Base-by-base conservation (phyloP, 2,113 vertebrate species). In the Rallus limicola region DNA sequence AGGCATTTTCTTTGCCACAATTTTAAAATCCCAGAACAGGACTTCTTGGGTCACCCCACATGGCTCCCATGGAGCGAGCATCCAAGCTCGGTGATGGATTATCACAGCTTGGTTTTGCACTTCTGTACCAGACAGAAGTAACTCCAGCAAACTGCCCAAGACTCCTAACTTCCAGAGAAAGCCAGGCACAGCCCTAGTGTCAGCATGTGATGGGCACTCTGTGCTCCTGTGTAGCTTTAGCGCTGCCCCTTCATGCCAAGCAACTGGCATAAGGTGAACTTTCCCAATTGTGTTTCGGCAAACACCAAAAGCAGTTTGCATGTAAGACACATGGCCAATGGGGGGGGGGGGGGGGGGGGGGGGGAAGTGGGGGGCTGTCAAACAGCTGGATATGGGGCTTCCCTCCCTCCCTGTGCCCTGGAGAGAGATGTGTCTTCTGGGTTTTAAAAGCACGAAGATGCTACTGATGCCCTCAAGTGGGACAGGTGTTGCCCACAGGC, bases 1-100 rank as follows among this genome's bases (percentile, higher is more conserved):
- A 74, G 24, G 7, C 50, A 20, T 50, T 92, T 83, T 38, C 50
- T 77, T 34, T 55, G 42, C n/a, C 29, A 17, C 33, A 12, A 1
- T 69, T 82, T 58, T 17, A 62, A 88, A 60, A 48, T 24, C 31
- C 65, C 64, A 16, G 44, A 63, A 9, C 14, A 33, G 17, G 15
- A 46, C 33, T 72, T 68, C n/a, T 60, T 23, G 31, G 52, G 11
- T 6, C 23, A 5, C 7, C 3, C 16, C 3, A 12, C 21, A 5
- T 48, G 1, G 0, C 28, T 90, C 31, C 64, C 1, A 1, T 2
- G 16, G 50, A 67, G 24, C n/a, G 24, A 70, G 18, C 31, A 36
- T 12, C 55, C 65, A 28, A 0, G 0, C 36, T 33, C 29, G 4
- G 16, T 14, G 42, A 14, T 0, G 0, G 21, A 4, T 83, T 65